phyloP scores from a whole-genome alignment of 2,797 vertebrate species.

The Diceros bicornis region DNA sequence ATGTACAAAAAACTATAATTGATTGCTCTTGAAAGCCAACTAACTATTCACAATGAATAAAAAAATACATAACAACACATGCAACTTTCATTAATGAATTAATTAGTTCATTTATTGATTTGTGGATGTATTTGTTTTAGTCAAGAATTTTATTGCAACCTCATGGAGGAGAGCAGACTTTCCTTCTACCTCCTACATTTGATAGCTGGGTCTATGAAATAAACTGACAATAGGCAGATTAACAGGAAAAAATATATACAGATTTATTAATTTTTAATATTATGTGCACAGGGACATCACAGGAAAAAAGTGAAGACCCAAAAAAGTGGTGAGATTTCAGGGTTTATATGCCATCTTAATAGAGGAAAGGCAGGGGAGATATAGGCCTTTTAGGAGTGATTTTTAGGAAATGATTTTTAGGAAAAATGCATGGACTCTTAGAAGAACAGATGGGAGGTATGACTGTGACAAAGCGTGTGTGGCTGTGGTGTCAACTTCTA shows the following conservation, averaged over 20 bases:
- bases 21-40: neutral
- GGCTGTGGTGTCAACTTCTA: neutral
- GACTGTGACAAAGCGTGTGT: neutral
- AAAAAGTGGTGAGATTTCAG: neutral
- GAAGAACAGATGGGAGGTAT: neutral
- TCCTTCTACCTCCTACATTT: neutral
- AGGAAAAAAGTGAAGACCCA: neutral
- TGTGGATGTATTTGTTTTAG: neutral
- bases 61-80: neutral
- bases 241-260: neutral
- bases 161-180: neutral
- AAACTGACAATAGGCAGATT: neutral
- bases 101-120: neutral
- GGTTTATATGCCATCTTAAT: neutral
- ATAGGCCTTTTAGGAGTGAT: neutral
- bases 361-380: neutral
- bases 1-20: neutral
- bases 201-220: neutral
- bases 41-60: neutral
- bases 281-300: neutral
- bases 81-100: neutral
- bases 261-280: neutral
- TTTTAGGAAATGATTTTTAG: neutral
- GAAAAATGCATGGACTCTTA: neutral
- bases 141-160: neutral